phyloP scores from a whole-genome alignment of 2,113 vertebrate genomes.

The Melanostigma gelatinosum region DNA sequence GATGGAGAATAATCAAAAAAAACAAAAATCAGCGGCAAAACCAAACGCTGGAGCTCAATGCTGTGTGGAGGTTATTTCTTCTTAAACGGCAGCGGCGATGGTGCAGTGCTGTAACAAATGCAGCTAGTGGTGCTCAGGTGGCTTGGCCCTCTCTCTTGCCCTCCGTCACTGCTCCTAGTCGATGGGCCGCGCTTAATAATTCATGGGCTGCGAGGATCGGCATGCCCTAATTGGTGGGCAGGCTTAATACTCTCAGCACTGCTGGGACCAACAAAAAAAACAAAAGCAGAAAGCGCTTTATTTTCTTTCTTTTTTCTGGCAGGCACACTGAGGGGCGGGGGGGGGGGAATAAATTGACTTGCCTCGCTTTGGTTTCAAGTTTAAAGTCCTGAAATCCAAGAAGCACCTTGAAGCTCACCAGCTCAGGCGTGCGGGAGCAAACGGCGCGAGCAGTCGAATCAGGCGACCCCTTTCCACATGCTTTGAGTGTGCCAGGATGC shows the following conservation, averaged over 20 bases:
- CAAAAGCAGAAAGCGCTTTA: slow-evolving; percentile 45
- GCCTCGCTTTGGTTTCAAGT: slow-evolving; percentile 59
- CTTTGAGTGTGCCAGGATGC: slow-evolving; percentile 35
- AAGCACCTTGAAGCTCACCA: slow-evolving; percentile 54
- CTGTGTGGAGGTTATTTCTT: slow-evolving; percentile 22
- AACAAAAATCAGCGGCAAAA: neutral
- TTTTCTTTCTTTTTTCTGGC: neutral
- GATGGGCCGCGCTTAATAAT: slow-evolving; percentile 78
- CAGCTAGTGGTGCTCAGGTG: slow-evolving; percentile 69
- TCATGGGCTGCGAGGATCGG: slow-evolving; percentile 71
- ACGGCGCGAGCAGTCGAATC: slow-evolving; percentile 36
- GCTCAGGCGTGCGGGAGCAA: slow-evolving; percentile 49
- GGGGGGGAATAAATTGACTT: slow-evolving; percentile 31
- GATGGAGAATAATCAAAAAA: slow-evolving; percentile 30
- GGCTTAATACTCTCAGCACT: slow-evolving; percentile 62
- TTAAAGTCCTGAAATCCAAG: slow-evolving; percentile 71
- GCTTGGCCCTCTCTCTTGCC: slow-evolving; percentile 42
- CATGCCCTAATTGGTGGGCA: slow-evolving; percentile 74
- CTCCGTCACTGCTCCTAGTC: slow-evolving; percentile 61
- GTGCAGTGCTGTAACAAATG: slow-evolving; percentile 43
- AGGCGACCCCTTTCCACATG: slow-evolving; percentile 41
- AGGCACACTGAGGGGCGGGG: neutral
- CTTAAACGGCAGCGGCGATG: slow-evolving; percentile 32
- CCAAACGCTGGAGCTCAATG: neutral
- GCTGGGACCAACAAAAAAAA: slow-evolving; percentile 60